Conservation (phyloP, 2,113 vertebrate genomes). For the Leiothrix lutea region DNA sequence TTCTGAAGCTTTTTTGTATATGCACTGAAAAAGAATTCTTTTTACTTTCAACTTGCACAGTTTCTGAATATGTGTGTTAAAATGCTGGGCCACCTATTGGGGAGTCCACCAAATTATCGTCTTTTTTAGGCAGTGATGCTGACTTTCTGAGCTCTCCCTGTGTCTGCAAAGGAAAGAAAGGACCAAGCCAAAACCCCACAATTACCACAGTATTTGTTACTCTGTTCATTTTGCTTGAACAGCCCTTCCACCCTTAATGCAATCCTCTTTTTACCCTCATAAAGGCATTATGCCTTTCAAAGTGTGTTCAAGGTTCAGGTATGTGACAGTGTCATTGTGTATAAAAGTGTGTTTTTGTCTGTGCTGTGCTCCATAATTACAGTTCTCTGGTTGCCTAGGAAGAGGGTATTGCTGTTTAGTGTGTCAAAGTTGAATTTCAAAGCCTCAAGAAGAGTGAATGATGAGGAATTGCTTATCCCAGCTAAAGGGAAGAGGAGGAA, state of each 20-base stretch:
- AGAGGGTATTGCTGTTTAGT: background rate
- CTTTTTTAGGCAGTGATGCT: background rate
- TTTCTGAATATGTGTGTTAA: background rate
- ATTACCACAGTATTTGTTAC: background rate
- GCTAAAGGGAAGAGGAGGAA: background rate
- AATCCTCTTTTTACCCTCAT: background rate
- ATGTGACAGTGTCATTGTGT: background rate
- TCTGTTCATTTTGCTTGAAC: background rate
- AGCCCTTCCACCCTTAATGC: background rate
- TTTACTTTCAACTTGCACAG: background rate
- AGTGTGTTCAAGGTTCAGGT: background rate
- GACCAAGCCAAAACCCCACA: background rate
- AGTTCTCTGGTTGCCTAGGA: background rate
- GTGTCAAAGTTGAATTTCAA: background rate
- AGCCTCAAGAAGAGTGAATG: background rate
- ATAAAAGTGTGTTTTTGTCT: background rate
- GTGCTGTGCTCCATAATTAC: background rate
- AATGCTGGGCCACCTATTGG: background rate
- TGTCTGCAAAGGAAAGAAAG: background rate
- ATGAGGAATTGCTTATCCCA: background rate
- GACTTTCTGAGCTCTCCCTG: background rate
- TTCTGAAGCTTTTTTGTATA: background rate
- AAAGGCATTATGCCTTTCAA: background rate
- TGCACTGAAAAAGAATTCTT: background rate
- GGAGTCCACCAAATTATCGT: background rate